phyloP scores from a whole-genome alignment of 2,113 vertebrate species.

The Bufo bufo region DNA sequence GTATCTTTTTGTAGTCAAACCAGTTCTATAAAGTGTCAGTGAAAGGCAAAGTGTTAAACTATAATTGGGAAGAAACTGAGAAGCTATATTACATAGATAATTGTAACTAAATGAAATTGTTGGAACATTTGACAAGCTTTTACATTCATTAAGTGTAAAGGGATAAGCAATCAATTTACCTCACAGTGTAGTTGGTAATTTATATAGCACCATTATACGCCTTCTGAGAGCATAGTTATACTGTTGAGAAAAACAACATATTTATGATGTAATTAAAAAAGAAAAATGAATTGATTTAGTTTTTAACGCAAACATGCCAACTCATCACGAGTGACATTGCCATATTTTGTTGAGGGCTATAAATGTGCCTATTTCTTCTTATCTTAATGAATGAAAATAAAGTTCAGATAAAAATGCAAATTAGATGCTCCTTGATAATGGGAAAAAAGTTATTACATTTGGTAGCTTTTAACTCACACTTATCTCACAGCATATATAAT shows the following conservation, averaged over 20 bases:
- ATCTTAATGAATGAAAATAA: constrained; percentile 26
- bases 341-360: constrained; percentile 12
- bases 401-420: constrained; percentile 35
- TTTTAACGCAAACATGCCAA: constrained; percentile 49
- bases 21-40: constrained; percentile 2
- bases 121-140: constrained; percentile 59
- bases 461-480: not conserved
- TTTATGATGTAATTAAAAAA: constrained; percentile 60
- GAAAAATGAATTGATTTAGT: constrained; percentile 57
- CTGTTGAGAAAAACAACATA: constrained; percentile 59
- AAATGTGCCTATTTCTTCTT: constrained; percentile 18
- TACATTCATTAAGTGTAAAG: constrained; percentile 59
- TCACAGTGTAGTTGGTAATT: constrained; percentile 56
- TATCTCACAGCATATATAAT: not conserved
- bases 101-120: constrained; percentile 55
- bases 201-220: constrained; percentile 55
- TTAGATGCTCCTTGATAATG: not conserved
- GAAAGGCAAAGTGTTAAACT: constrained; percentile 47
- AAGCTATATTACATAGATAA: constrained; percentile 57
- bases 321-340: constrained; percentile 49
- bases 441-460: not conserved
- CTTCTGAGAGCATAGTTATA: constrained; percentile 56
- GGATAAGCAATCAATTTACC: constrained; percentile 59
- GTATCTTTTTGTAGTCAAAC: not conserved
- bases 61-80: constrained; percentile 47